Base-by-base conservation (phyloP, 35 echinoderm and acorn worm genomes). In the Lytechinus pictus region DNA sequence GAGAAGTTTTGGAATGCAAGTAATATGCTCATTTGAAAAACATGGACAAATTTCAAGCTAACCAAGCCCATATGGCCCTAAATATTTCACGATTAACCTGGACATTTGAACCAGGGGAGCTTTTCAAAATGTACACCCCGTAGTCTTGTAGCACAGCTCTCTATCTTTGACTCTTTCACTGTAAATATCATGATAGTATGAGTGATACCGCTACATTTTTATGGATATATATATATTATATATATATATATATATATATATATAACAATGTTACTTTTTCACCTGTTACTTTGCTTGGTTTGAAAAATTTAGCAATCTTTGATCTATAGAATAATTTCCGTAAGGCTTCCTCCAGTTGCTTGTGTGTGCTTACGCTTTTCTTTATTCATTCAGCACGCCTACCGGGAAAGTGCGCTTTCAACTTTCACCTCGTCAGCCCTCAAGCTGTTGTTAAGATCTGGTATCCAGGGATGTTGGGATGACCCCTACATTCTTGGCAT, bases 391-490 rank as follows among this genome's bases (percentile, higher is more conserved):
- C 19, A 79, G 66, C 66, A 79, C 66, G 66, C 66, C 66, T 58
- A 13, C 56, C 56, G 9, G 21, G 66, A 14, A 58, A 79, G 66
- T 79, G 66, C 66, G 66, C 66, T 79, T 79, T 79, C 66, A 79
- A 79, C 66, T 79, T 79, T 24, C 66, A 79, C 66, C 88, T 90
- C 88, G 13, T 54, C 52, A 54, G 28, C 29, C 92, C 92, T 54
- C 92, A 93, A 93, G 92, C 92, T 93, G 92, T 93, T 54, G 53
- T 93, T 57, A 57, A 54, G 92, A 93, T 93, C 53, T 53, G 52
- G 92, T 93, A 93, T 93, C 92, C 92, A 93, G 92, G 92, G 92
- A 93, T 53, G 92, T 54, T 28, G 92, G 92, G 92, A 93, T 93
- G 92, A 93, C 92, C 92, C 92, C 55, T 57, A 54, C 92, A 93